Evolutionary conservation across 2,113 vertebrate genomes (phyloP), one percentile per base, ranked within the genome.

Genomic region (Grammomys dolichurus): DNA sequence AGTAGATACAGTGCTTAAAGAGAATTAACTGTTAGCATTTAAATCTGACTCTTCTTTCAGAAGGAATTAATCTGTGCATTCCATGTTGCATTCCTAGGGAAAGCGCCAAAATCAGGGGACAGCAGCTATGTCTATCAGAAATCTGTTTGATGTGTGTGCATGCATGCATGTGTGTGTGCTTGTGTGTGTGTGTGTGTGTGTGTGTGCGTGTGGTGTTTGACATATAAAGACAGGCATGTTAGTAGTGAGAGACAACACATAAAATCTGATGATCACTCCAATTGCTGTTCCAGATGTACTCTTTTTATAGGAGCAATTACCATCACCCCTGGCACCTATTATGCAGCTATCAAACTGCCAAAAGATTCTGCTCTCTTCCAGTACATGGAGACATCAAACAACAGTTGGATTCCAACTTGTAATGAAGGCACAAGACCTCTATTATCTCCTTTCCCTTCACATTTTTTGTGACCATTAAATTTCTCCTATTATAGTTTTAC

Each of bases 221-320:
- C 36, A 22, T 86, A 51, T 40, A 43, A 33, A 89, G 72, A 84
- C 87, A 96, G 97, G 86, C 36, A 91, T 78, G 82, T n/a, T 54
- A 96, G 67, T 28, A 67, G 31, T 85, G 43, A 65, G 43, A 88
- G 12, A 76, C 31, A 92, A 96, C 86, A 91, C 78, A 80, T 93
- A 93, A 95, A 96, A 93, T 93, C 60, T 89, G 91, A 89, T 60
- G 82, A 94, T 75, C 78, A 69, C 26, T 93, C 43, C 89, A 89
- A 46, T 72, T 89, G 69, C 73, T 90, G 28, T 89, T 94, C 92
- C 96, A 97, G 84, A 93, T 97, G 56, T 91, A 87, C 70, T 87
- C 56, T 94, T 80, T 95, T 95, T 95, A 97, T 86, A 84, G 60
- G 63, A 96, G 56, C 69, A 95, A 95, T 96, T 92, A 96, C n/a